Conservation (phyloP, 2,888 invertebrate species). For the Volucella bombylans region DNA sequence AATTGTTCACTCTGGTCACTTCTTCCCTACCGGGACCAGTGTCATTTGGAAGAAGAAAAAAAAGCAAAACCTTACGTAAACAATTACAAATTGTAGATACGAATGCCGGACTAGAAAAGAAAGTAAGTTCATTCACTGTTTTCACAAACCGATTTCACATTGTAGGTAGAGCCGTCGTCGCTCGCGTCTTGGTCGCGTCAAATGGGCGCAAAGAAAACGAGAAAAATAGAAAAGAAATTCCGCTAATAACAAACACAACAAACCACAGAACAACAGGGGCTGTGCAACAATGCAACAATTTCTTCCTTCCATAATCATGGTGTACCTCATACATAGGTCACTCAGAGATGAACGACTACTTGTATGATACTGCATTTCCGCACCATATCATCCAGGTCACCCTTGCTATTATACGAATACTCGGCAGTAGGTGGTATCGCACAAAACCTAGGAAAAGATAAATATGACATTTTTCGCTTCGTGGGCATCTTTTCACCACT, state of each 20-base stretch:
- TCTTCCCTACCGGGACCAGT: background rate
- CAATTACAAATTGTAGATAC: constrained; percentile 52
- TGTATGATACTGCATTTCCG: constrained; percentile 64
- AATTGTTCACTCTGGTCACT: background rate
- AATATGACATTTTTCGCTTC: constrained; percentile 67
- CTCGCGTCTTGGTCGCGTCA: background rate
- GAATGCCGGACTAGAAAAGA: constrained; percentile 37
- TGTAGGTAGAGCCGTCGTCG: background rate
- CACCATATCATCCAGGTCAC: constrained; percentile 51
- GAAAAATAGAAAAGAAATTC: background rate
- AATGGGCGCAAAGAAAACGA: background rate
- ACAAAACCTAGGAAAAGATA: constrained; percentile 52
- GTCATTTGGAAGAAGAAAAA: constrained; percentile 6
- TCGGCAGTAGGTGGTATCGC: background rate
- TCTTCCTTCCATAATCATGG: constrained; percentile 14
- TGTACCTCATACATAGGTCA: constrained; percentile 71
- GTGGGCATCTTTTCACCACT: constrained; percentile 59
- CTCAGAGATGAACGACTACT: constrained; percentile 65
- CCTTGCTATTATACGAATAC: background rate
- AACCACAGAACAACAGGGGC: constrained; percentile 26
- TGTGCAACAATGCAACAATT: constrained; percentile 48
- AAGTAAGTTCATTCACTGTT: constrained; percentile 70
- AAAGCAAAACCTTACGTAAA: constrained; percentile 59
- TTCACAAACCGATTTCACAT: constrained; percentile 64
- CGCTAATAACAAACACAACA: constrained; percentile 17